Conservation (phyloP, 2,888 invertebrate species). For the Drosophila rubida region DNA sequence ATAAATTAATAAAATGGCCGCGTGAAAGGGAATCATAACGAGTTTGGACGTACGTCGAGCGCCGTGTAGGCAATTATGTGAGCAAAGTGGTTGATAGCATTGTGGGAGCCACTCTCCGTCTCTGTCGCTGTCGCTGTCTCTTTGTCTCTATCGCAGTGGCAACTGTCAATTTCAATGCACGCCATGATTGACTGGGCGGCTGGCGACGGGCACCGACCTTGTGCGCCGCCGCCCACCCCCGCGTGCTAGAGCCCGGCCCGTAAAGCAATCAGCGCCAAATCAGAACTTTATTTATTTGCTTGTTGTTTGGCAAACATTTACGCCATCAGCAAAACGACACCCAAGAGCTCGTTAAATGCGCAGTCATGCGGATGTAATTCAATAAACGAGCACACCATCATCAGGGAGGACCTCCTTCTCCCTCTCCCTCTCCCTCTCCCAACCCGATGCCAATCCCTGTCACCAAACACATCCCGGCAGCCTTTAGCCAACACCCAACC, state of each 20-base stretch:
- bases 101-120: neutral
- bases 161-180: constrained; percentile 38
- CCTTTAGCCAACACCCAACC: constrained; percentile 66
- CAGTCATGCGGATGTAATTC: constrained; percentile 83
- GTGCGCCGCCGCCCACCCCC: constrained; percentile 6
- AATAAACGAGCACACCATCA: constrained; percentile 82
- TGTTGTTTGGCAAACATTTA: constrained; percentile 84
- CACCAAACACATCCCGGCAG: constrained; percentile 1
- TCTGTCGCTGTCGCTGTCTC: neutral
- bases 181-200: constrained; percentile 47
- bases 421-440: neutral
- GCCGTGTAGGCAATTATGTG: constrained; percentile 56
- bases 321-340: constrained; percentile 82
- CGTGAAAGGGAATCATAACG: constrained; percentile 66
- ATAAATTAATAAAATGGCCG: constrained; percentile 77
- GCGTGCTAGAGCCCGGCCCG: constrained; percentile 28
- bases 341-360: constrained; percentile 79
- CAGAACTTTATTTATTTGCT: constrained; percentile 82
- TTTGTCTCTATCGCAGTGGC: neutral
- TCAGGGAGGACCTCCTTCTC: constrained; percentile 34
- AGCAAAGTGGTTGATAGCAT: constrained; percentile 53
- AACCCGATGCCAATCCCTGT: constrained; percentile 10
- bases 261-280: constrained; percentile 80
- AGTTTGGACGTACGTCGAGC: constrained; percentile 53
- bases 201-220: neutral